These are phyloP conservation scores for Trichomycterus rosablanca DNA, from an alignment of 2,113 vertebrate genomes.

Conservation along the genomic window DNA sequence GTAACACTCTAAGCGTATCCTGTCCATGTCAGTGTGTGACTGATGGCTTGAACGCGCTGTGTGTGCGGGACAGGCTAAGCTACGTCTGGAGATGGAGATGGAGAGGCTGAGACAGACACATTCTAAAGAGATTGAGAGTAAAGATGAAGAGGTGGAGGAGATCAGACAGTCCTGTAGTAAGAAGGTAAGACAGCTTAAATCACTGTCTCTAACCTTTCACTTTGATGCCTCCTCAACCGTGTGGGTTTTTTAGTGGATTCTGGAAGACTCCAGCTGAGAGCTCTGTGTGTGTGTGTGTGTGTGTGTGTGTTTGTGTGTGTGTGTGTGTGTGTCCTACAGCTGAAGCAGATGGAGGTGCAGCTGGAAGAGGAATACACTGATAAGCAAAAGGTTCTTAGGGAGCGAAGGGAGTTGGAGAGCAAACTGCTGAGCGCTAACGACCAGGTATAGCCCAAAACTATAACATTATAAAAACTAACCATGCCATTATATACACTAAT, in stretches of 20 bases:
- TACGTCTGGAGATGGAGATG: slow-evolving; percentile 99
- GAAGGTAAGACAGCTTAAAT: slow-evolving; percentile 78
- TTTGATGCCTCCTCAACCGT: slow-evolving; percentile 8
- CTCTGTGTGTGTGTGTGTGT: too few species aligned
- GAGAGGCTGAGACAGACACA: slow-evolving; percentile 87
- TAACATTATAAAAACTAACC: too few species aligned
- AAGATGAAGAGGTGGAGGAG: slow-evolving; percentile 95
- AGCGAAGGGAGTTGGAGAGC: slow-evolving; percentile 88
- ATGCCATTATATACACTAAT: too few species aligned
- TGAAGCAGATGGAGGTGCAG: slow-evolving; percentile 96
- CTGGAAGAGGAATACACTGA: slow-evolving; percentile 96
- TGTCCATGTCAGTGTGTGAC: too few species aligned
- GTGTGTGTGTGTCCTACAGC: slow-evolving; percentile 58
- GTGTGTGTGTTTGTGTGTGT: too few species aligned
- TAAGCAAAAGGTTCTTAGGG: slow-evolving; percentile 92
- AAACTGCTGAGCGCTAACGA: slow-evolving; percentile 82
- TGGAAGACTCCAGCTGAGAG: too few species aligned
- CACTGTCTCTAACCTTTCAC: too few species aligned
- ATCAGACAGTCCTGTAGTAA: slow-evolving; percentile 91
- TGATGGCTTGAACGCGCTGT: neutral
- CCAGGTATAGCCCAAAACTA: slow-evolving; percentile 73
- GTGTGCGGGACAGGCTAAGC: slow-evolving; percentile 74
- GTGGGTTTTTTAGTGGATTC: slow-evolving; percentile 17
- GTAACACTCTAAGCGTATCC: too few species aligned
- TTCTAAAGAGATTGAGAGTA: slow-evolving; percentile 89